Percentiles rank a stretch among this genome's conserved stretches.
These are phyloP conservation scores for Lamprotornis superbus DNA, from an alignment of 2,113 vertebrate genomes.

Conservation along the genomic window DNA sequence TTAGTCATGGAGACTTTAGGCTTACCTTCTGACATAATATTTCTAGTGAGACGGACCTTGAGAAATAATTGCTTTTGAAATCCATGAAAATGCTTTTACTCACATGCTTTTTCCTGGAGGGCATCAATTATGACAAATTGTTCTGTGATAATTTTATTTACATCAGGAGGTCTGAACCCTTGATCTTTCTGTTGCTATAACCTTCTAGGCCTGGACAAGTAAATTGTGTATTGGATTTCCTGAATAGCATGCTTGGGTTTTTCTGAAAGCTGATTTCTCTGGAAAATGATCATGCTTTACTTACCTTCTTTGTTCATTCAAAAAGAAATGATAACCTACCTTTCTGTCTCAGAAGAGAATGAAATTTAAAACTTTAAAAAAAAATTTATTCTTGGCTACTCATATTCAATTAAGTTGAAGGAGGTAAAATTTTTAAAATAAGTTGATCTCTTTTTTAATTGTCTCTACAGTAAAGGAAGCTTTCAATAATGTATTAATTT, in stretches of 20 bases:
- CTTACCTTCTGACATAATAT: not conserved
- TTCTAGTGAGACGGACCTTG: not conserved
- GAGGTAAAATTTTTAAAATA: not conserved
- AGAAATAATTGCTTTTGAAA: not conserved
- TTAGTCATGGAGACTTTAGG: not conserved
- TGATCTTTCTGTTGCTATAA: not conserved
- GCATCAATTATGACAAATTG: not conserved
- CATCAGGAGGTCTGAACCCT: not conserved
- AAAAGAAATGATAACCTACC: not conserved
- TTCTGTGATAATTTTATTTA: not conserved
- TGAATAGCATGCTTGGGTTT: not conserved
- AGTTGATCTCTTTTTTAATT: not conserved
- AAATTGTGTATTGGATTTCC: not conserved
- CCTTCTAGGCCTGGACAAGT: not conserved
- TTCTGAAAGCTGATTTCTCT: not conserved
- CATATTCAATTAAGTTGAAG: not conserved
- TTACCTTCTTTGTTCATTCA: not conserved
- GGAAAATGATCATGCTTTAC: not conserved
- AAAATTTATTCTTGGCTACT: not conserved
- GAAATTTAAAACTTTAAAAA: not conserved
- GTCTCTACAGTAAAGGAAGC: constrained; percentile 65
- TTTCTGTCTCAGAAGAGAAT: not conserved
- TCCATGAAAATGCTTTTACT: not conserved
- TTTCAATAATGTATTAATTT: constrained; percentile 74
- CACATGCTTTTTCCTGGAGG: not conserved